phyloP scores from a whole-genome alignment of 2,888 invertebrate species.

The Parnassius glacialis region DNA sequence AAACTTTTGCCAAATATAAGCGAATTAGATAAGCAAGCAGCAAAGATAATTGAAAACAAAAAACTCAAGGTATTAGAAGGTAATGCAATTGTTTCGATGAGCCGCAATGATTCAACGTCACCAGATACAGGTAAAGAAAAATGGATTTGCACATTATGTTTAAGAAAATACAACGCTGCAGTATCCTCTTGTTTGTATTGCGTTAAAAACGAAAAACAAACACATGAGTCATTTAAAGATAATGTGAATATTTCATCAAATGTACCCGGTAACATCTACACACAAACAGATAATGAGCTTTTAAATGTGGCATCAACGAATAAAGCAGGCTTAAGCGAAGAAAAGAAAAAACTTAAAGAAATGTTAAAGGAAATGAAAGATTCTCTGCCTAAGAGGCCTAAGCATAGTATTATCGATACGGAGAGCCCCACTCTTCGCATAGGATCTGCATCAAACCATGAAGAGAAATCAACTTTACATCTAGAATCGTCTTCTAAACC shows the following conservation, averaged over 20 bases:
- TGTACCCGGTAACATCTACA: conserved; percentile 41
- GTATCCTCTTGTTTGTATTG: conserved; percentile 55
- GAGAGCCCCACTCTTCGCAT: conserved; percentile 67
- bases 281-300: conserved; percentile 46
- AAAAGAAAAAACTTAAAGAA: conserved; percentile 83
- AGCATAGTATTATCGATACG: conserved; percentile 45
- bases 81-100: conserved; percentile 15
- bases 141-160: conserved; percentile 66
- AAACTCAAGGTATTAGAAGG: conserved; percentile 18
- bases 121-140: conserved; percentile 35
- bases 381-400: conserved; percentile 83
- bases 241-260: conserved; percentile 29
- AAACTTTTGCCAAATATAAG: conserved; percentile 87
- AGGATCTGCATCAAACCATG: conserved; percentile 40
- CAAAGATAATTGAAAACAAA: conserved; percentile 84
- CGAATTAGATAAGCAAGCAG: conserved; percentile 89
- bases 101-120: conserved; percentile 1
- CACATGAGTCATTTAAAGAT: conserved; percentile 25
- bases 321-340: conserved; percentile 47
- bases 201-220: conserved; percentile 38
- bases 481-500: conserved; percentile 24
- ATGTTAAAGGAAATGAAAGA: conserved; percentile 90
- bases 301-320: conserved; percentile 30
- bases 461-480: conserved; percentile 29
- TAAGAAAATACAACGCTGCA: conserved; percentile 60